A percentile compares a stretch with the other conserved stretches of the same genome.
Conservation (phyloP, 2,888 invertebrate genomes). For the Auanema sp. region DNA sequence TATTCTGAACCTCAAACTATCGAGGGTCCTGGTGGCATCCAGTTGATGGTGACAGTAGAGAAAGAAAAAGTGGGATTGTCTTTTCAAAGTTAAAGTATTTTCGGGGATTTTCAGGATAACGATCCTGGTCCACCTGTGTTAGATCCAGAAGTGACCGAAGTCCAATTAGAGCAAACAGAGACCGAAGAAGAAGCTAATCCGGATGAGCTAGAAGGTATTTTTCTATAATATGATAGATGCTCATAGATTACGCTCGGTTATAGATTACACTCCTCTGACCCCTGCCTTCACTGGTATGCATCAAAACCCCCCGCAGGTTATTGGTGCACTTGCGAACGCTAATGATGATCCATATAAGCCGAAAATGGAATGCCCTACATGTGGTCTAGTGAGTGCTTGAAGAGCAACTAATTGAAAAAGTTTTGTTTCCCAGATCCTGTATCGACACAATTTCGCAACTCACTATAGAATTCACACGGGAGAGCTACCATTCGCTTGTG, state of each 20-base stretch:
- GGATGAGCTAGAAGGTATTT: too few species aligned
- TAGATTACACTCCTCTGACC: too few species aligned
- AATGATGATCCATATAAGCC: slow-evolving; percentile 46
- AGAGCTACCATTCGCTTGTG: slow-evolving; percentile 58
- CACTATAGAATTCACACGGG: slow-evolving; percentile 63
- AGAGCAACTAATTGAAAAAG: background rate
- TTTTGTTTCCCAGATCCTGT: slow-evolving; percentile 28
- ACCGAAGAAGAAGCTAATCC: slow-evolving; percentile 4
- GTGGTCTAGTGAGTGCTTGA: slow-evolving; percentile 45
- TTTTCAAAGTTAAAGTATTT: background rate
- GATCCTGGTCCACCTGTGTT: slow-evolving; percentile 6
- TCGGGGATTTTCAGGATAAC: background rate
- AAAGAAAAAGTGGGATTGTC: slow-evolving; percentile 8
- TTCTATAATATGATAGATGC: too few species aligned
- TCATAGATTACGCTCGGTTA: too few species aligned
- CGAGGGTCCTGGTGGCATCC: slow-evolving; percentile 29
- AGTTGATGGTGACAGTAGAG: slow-evolving; percentile 31
- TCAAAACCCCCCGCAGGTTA: slow-evolving; percentile 20
- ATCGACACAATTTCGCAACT: slow-evolving; percentile 59
- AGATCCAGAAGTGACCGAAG: slow-evolving; percentile 9
- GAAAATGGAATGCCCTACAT: slow-evolving; percentile 62
- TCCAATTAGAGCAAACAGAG: background rate
- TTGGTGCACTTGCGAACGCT: slow-evolving; percentile 41
- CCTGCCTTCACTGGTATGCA: background rate
- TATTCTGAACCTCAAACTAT: slow-evolving; percentile 20